Conservation (phyloP, 2,888 invertebrate genomes). For the Drosophila atroscutellata region DNA sequence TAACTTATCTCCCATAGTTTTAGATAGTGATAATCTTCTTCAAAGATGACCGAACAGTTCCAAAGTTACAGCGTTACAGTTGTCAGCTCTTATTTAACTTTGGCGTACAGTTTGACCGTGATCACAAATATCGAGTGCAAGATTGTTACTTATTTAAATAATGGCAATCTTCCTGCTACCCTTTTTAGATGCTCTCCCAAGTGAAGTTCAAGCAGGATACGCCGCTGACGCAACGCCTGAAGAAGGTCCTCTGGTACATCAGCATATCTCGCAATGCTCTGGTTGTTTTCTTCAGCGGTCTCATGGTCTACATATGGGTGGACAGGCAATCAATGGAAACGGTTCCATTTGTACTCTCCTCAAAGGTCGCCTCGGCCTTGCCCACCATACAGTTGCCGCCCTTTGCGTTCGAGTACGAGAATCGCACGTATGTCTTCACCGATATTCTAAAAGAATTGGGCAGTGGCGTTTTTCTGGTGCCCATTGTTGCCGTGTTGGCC, state of each 20-base stretch:
- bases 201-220: conserved; percentile 72
- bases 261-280: conserved; percentile 93
- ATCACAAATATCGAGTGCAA: not conserved
- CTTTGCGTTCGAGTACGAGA: conserved; percentile 87
- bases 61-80: not conserved
- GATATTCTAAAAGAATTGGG: conserved; percentile 91
- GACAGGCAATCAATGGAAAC: conserved; percentile 82
- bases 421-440: conserved; percentile 87
- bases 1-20: not conserved
- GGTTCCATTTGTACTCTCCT: conserved; percentile 88
- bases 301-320: conserved; percentile 86
- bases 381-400: conserved; percentile 89
- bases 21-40: not conserved
- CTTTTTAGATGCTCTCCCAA: conserved; percentile 68
- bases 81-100: not conserved
- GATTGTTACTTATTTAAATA: not conserved
- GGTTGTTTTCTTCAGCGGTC: conserved; percentile 88
- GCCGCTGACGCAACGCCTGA: conserved; percentile 77
- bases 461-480: conserved; percentile 91
- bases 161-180: not conserved
- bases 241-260: conserved; percentile 89
- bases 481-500: conserved; percentile 92
- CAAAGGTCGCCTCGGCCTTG: conserved; percentile 89
- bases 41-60: not conserved
- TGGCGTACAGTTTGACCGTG: too few relatives aligned